These are phyloP conservation scores for Prorops nasuta DNA, from an alignment of 1,140 invertebrate species.

Conservation along the genomic window DNA sequence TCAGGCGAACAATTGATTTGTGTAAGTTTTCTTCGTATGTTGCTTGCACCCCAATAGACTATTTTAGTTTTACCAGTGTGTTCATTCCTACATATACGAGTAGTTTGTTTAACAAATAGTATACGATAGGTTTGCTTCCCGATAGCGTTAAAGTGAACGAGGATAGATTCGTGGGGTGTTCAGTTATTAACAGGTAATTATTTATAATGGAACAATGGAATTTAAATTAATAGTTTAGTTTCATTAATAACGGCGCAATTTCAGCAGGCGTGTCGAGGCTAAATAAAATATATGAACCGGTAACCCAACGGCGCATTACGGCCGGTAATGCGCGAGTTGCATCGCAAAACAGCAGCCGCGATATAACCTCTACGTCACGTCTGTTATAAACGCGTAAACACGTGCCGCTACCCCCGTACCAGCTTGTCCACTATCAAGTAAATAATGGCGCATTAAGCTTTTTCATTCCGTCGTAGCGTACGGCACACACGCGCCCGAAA, in stretches of 20 bases:
- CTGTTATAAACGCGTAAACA: slow-evolving; percentile 56
- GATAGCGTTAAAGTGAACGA: no score
- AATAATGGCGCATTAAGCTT: slow-evolving; percentile 57
- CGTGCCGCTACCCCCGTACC: slow-evolving; percentile 47
- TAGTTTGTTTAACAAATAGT: no score
- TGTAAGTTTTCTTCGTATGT: no score
- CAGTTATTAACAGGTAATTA: slow-evolving; percentile 56
- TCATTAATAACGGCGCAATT: slow-evolving; percentile 56
- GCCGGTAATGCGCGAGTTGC: slow-evolving; percentile 46
- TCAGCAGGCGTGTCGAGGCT: slow-evolving; percentile 45
- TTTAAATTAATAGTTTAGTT: slow-evolving; percentile 59
- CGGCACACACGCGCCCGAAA: slow-evolving; percentile 15
- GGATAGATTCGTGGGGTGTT: no score
- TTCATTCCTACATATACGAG: no score
- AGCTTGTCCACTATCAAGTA: slow-evolving; percentile 54
- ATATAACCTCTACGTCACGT: slow-evolving; percentile 48
- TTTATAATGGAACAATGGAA: slow-evolving; percentile 57
- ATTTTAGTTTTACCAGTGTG: no score
- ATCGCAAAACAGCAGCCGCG: slow-evolving; percentile 43
- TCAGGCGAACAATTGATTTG: no score
- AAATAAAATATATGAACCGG: slow-evolving; percentile 55
- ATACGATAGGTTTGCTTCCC: no score
- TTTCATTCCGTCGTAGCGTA: slow-evolving; percentile 43
- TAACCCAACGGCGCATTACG: slow-evolving; percentile 47
- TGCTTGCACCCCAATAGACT: no score